phyloP scores from a whole-genome alignment of 2,113 vertebrate species.

The Etheostoma spectabile region DNA sequence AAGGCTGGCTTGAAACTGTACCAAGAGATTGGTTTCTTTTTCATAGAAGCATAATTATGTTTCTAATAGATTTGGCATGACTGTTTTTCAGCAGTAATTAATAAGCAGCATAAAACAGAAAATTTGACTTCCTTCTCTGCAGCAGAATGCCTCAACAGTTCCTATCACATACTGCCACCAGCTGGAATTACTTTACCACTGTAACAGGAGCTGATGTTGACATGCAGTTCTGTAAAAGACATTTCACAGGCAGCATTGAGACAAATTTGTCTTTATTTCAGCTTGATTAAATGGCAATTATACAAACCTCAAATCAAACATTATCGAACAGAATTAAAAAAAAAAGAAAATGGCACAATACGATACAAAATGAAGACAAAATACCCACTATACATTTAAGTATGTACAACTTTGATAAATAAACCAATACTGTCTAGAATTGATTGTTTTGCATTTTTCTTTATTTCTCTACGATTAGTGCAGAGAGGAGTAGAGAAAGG shows the following conservation, averaged over 20 bases:
- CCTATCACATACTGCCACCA: conserved; percentile 65
- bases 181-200: conserved; percentile 17
- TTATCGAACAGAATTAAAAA: conserved; percentile 73
- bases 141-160: background rate
- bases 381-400: conserved; percentile 90
- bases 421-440: conserved; percentile 89
- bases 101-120: background rate
- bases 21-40: background rate
- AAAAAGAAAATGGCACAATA: conserved; percentile 79
- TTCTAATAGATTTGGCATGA: background rate
- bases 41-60: conserved; percentile 1
- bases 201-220: background rate
- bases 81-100: conserved; percentile 15
- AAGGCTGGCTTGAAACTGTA: conserved; percentile 33
- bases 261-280: conserved; percentile 77
- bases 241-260: conserved; percentile 16
- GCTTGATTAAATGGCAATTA: conserved; percentile 81
- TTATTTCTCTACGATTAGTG: conserved; percentile 55
- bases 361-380: conserved; percentile 88
- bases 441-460: conserved; percentile 68
- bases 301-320: conserved; percentile 77
- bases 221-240: background rate
- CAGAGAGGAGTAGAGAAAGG: conserved; percentile 29
- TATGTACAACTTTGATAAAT: conserved; percentile 98
- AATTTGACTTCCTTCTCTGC: background rate